A percentile compares a stretch with the other conserved stretches of the same genome.
These are phyloP conservation scores for Ictidomys tridecemlineatus DNA, from an alignment of 2,113 vertebrate genomes.

Conservation along the genomic window DNA sequence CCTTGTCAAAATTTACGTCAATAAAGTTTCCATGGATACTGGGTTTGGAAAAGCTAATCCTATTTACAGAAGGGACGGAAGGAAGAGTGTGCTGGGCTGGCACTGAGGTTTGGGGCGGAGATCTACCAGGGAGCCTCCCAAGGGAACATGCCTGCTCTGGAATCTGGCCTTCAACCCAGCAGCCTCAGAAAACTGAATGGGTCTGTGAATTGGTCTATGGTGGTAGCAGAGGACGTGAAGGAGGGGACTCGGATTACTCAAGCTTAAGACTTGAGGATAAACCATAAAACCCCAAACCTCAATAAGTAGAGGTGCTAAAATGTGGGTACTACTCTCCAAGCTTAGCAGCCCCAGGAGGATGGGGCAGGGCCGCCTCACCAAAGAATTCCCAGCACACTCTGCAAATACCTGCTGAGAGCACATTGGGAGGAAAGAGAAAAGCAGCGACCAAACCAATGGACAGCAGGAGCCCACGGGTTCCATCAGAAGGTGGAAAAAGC, in stretches of 20 bases:
- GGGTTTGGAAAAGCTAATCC: background rate
- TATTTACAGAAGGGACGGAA: background rate
- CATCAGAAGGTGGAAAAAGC: background rate
- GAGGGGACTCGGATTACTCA: background rate
- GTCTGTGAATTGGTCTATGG: background rate
- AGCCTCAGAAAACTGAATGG: background rate
- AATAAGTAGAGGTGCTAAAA: background rate
- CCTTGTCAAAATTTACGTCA: background rate
- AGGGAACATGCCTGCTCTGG: background rate
- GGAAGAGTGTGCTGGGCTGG: background rate
- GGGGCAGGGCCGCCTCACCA: background rate
- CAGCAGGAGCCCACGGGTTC: background rate
- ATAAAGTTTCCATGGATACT: background rate
- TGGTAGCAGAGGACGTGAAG: background rate
- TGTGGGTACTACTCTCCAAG: background rate
- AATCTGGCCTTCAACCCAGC: background rate
- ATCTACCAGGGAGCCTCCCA: background rate
- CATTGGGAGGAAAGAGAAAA: background rate
- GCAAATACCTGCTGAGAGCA: background rate
- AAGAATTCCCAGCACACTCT: background rate
- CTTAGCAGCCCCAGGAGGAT: background rate
- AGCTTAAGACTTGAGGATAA: background rate
- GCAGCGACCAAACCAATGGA: background rate
- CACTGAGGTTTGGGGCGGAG: background rate
- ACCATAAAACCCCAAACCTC: background rate